phyloP scores from a whole-genome alignment of 2,113 vertebrate species.

The Egretta garzetta region DNA sequence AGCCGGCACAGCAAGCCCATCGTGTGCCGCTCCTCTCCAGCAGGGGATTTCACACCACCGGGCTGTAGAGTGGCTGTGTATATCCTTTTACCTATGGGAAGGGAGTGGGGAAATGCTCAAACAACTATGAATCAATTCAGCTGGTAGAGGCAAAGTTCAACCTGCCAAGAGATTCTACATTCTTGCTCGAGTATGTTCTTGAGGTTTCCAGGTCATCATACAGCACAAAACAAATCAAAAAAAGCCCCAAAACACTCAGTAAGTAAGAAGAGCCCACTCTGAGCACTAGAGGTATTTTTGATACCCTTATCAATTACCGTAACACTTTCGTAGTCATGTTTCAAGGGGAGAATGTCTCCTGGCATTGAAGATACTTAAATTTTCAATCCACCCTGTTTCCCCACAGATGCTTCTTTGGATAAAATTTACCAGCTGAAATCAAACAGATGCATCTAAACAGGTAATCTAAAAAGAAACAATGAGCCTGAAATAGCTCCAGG shows the following conservation, averaged over 20 bases:
- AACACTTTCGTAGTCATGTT: background rate
- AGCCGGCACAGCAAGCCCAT: background rate
- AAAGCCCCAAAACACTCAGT: background rate
- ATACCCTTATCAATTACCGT: background rate
- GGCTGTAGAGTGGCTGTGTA: background rate
- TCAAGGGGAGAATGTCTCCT: background rate
- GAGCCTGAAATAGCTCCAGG: conserved; percentile 13
- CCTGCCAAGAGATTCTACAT: background rate
- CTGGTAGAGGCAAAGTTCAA: background rate
- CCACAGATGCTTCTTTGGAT: background rate
- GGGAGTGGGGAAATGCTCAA: background rate
- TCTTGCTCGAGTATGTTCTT: background rate
- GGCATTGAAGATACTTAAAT: background rate
- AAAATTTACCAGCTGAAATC: conserved; percentile 40
- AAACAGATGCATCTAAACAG: conserved; percentile 44
- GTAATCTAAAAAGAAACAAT: background rate
- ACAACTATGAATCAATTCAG: background rate
- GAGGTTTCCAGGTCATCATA: background rate
- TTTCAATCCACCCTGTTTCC: background rate
- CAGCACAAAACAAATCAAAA: background rate
- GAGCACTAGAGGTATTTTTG: background rate
- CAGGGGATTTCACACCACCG: accelerated
- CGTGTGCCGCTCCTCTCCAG: background rate
- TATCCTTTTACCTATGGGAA: background rate
- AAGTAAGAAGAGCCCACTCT: background rate